Conservation (phyloP, 1,140 invertebrate genomes). For the Cyclargus thomasi region DNA sequence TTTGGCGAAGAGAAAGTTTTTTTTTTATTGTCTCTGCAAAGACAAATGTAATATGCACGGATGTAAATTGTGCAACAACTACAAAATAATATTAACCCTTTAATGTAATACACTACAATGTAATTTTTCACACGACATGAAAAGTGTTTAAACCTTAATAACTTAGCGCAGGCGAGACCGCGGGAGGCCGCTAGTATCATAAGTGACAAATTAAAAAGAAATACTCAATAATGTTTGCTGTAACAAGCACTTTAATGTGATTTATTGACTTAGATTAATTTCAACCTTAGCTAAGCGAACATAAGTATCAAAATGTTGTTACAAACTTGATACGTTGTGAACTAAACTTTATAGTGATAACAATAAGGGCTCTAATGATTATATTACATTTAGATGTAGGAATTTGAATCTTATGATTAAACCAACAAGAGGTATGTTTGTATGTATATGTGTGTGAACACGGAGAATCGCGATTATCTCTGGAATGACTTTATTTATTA, state of each 20-base stretch:
- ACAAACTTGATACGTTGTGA: not conserved
- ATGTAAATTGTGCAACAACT: not conserved
- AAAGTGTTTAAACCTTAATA: slow-evolving; percentile 3
- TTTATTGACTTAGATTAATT: not conserved
- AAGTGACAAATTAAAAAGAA: slow-evolving; percentile 3
- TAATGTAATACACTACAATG: not conserved
- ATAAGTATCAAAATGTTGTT: slow-evolving; percentile 16
- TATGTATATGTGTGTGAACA: slow-evolving; percentile 18
- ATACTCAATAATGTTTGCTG: not conserved
- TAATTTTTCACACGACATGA: not conserved
- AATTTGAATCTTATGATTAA: not conserved
- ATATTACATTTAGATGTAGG: not conserved
- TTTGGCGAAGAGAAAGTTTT: not conserved
- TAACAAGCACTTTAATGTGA: slow-evolving; percentile 1
- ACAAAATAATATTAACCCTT: not conserved
- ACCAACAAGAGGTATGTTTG: not conserved
- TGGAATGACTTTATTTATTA: slow-evolving; percentile 59
- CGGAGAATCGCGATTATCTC: slow-evolving; percentile 41
- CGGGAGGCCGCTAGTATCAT: not conserved
- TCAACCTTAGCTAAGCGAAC: slow-evolving; percentile 18
- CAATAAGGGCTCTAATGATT: not conserved
- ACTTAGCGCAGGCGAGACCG: not conserved
- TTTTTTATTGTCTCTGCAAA: not conserved
- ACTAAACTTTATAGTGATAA: not conserved
- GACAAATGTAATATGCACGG: not conserved